Evolutionary conservation across 1,140 invertebrate genomes (phyloP).

Genomic region (Aplysia californica): DNA sequence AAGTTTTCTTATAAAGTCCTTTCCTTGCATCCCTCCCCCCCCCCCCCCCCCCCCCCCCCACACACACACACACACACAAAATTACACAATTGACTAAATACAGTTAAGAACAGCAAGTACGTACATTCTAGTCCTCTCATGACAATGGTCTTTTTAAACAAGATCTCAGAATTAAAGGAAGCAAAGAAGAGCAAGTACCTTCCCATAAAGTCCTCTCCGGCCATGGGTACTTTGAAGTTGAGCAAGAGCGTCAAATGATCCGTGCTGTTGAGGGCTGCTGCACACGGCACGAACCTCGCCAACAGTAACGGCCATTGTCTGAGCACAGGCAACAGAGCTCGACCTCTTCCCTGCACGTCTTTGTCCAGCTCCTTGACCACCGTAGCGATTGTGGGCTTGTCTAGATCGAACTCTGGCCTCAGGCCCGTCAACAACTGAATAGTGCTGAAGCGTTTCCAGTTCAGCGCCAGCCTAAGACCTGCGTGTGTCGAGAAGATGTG

Average conservation of each 20-base stretch:
- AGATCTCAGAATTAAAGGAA: no score
- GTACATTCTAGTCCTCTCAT: no score
- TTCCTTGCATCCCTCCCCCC: no score
- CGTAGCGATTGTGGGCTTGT: background rate
- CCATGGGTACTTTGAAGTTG: background rate
- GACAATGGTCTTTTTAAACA: no score
- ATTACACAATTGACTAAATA: no score
- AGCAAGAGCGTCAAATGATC: background rate
- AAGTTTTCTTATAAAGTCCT: no score
- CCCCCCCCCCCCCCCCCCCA: no score
- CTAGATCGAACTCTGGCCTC: constrained; percentile 2
- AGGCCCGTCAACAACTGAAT: background rate
- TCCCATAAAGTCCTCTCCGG: background rate
- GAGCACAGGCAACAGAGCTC: constrained; percentile 9
- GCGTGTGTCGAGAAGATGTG: no score
- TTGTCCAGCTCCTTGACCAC: constrained; percentile 13
- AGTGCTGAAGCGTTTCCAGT: constrained; percentile 28
- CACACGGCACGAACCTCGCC: constrained; percentile 2
- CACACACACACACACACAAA: no score
- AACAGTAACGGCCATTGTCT: background rate
- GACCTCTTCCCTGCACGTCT: background rate
- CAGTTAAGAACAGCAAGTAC: no score
- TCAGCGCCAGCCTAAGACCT: constrained; percentile 24
- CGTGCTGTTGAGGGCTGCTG: background rate
- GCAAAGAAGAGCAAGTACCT: no score